Percentiles rank a stretch among this genome's conserved stretches.
phyloP scores from a whole-genome alignment of 2,888 invertebrate species.

The Arrhopalites spinosus region DNA sequence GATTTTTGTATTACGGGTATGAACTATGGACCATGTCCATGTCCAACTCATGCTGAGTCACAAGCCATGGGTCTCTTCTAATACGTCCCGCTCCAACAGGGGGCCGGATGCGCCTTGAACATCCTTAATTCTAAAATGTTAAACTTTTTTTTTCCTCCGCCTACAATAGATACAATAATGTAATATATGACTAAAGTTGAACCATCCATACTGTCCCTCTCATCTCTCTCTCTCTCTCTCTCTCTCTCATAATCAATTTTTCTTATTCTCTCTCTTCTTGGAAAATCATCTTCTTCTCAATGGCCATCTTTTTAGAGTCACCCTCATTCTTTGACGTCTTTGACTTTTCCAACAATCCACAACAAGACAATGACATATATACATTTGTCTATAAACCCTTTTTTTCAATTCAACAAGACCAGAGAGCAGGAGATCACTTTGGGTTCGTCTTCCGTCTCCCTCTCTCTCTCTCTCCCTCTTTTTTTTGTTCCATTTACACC shows the following conservation, averaged over 20 bases:
- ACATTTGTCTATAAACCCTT: slow-evolving; percentile 1
- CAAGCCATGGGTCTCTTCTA: slow-evolving; percentile 33
- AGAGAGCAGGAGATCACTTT: neutral
- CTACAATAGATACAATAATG: slow-evolving; percentile 1
- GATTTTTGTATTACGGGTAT: neutral
- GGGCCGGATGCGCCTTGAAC: slow-evolving; percentile 29
- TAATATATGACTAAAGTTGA: slow-evolving; percentile 3
- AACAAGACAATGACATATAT: slow-evolving; percentile 10
- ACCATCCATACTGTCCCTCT: slow-evolving; percentile 20
- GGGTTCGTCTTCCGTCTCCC: neutral
- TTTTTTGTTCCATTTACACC: neutral
- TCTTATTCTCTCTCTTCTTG: slow-evolving; percentile 11
- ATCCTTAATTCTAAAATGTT: slow-evolving; percentile 14
- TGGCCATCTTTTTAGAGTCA: neutral
- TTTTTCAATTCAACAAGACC: neutral
- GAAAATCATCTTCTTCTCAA: neutral
- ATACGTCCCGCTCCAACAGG: slow-evolving; percentile 34
- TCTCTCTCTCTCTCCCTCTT: neutral
- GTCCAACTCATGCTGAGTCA: slow-evolving; percentile 54
- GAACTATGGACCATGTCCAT: slow-evolving; percentile 40
- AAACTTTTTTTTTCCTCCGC: slow-evolving; percentile 10
- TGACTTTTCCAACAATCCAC: neutral
- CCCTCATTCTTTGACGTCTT: slow-evolving; percentile 16
- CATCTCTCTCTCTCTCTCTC: slow-evolving; percentile 9
- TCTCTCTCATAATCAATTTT: slow-evolving; percentile 7